Evolutionary conservation across 2,888 invertebrate genomes (phyloP).

Genomic region (Zootermopsis nevadensis): DNA sequence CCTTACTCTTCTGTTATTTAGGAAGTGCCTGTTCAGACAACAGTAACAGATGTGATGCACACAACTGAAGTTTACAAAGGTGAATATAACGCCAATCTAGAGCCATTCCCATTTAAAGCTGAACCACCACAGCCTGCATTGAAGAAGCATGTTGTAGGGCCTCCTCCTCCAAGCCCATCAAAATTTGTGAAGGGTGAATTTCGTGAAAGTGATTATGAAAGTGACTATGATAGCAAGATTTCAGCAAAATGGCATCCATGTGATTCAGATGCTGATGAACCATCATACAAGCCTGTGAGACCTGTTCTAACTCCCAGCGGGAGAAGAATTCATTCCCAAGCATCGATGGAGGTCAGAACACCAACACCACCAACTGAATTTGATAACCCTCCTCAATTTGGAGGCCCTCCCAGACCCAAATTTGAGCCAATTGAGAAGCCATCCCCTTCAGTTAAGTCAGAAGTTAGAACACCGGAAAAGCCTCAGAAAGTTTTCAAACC

Average conservation of each 20-base stretch:
- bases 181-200: constrained; percentile 75
- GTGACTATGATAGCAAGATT: constrained; percentile 72
- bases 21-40: constrained; percentile 68
- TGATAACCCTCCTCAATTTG: constrained; percentile 64
- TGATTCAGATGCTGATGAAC: constrained; percentile 67
- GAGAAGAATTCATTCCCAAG: constrained; percentile 61
- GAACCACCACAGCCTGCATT: constrained; percentile 60
- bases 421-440: constrained; percentile 70
- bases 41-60: constrained; percentile 58
- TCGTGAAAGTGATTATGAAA: constrained; percentile 77
- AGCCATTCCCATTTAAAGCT: constrained; percentile 64
- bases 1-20: constrained; percentile 58
- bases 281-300: constrained; percentile 70
- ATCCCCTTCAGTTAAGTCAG: constrained; percentile 57
- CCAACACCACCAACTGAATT: constrained; percentile 72
- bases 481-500: constrained; percentile 66
- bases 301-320: constrained; percentile 68
- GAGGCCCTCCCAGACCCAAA: constrained; percentile 66
- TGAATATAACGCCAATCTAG: constrained; percentile 57
- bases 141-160: constrained; percentile 57
- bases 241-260: constrained; percentile 71
- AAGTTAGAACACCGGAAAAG: constrained; percentile 62
- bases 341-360: constrained; percentile 64
- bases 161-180: constrained; percentile 71
- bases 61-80: constrained; percentile 39